Conservation (phyloP, 2,888 invertebrate species). For the Sycophila texana region DNA sequence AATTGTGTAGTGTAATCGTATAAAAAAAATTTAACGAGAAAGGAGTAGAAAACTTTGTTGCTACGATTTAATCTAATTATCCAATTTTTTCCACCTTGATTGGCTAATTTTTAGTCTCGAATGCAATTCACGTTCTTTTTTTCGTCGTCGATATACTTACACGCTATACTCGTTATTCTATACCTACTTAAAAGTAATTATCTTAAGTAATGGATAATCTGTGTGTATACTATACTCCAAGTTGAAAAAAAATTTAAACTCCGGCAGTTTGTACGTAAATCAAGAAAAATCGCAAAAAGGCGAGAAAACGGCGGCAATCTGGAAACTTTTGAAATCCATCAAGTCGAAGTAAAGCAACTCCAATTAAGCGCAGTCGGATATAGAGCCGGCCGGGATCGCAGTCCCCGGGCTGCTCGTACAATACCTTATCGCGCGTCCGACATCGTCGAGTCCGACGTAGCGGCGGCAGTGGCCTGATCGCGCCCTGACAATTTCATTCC, state of each 20-base stretch:
- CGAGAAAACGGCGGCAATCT: no score
- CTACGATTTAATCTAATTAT: neutral
- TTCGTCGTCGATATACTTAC: no score
- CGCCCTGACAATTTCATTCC: neutral
- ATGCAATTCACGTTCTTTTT: no score
- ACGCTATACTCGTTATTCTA: no score
- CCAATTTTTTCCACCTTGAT: slow-evolving; percentile 8
- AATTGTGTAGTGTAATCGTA: neutral
- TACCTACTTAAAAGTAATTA: no score
- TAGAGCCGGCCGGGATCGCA: neutral
- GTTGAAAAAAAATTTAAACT: no score
- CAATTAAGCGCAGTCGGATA: no score
- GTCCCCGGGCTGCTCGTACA: neutral
- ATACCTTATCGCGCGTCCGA: neutral
- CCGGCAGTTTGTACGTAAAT: no score
- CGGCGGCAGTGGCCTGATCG: slow-evolving; percentile 17
- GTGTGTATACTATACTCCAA: no score
- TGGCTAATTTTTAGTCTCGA: neutral
- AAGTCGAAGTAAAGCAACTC: no score
- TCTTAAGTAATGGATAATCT: no score
- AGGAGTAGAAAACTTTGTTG: neutral
- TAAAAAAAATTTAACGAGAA: neutral
- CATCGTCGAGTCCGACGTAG: neutral
- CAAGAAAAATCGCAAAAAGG: no score
- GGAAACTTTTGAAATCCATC: neutral